phyloP scores from a whole-genome alignment of 2,113 vertebrate species.

The Formicarius rufipectus region DNA sequence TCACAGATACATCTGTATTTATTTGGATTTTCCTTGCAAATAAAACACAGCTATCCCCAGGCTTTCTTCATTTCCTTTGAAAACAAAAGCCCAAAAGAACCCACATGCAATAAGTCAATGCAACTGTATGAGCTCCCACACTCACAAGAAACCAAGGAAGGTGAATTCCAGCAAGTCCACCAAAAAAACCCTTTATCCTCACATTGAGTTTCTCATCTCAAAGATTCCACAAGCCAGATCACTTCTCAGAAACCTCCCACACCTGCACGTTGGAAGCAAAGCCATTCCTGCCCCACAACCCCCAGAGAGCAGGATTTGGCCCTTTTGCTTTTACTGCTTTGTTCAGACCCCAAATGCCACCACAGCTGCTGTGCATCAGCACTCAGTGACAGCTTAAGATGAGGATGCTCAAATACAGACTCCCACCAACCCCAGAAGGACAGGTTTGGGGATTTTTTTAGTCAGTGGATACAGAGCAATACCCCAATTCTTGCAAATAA shows the following conservation, averaged over 20 bases:
- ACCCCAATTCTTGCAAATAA: not conserved
- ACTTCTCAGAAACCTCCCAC: not conserved
- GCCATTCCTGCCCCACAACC: not conserved
- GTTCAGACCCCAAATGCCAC: not conserved
- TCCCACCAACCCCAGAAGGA: not conserved
- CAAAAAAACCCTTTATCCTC: not conserved
- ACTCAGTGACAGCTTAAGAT: not conserved
- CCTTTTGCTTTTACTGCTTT: not conserved
- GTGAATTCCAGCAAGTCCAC: not conserved
- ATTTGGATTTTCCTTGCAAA: not conserved
- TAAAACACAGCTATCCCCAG: not conserved
- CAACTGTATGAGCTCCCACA: not conserved
- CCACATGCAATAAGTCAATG: not conserved
- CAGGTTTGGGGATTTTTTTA: accelerated
- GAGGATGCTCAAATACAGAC: not conserved
- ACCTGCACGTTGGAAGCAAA: not conserved
- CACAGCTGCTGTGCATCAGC: not conserved
- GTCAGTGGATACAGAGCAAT: too few relatives aligned
- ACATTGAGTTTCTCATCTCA: not conserved
- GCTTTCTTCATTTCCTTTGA: not conserved
- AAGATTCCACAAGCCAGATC: not conserved
- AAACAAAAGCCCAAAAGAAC: not conserved
- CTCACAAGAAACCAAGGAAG: not conserved
- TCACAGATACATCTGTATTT: not conserved
- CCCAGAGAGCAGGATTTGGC: not conserved